Base-by-base conservation (phyloP, 2,888 invertebrate genomes). In the Empis livida region DNA sequence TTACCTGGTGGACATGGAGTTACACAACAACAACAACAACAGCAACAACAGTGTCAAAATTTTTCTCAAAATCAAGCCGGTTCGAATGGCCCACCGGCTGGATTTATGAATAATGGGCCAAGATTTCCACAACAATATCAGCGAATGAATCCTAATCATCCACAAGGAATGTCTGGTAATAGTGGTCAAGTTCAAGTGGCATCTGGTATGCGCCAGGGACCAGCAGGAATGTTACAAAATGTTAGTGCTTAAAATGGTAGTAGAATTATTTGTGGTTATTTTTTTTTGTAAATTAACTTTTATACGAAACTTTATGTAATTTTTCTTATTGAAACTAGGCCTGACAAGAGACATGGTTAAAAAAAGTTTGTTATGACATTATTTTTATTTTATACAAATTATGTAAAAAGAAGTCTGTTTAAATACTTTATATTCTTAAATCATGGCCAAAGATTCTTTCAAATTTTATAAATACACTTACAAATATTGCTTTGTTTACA, bases 91-190 rank as follows among this genome's bases (percentile, higher is more conserved):
- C 69, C 63, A 54, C 23, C 41, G 3, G 14, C n/a, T 20, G 68
- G 68, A 59, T 74, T 72, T 50, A 63, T 70, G 59, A 69, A 64
- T 53, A 71, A 65, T 58, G 68, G 61, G 44, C 62, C 68, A 23
- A 61, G 68, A 49, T 68, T 67, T 48, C 68, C 35, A n/a, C 35
- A 13, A n/a, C 35, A 35, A 35, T 67, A 64, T 55, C 67, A 65
- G 57, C 63, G 70, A 53, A 62, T 66, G 63, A 62, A 54, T 53
- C 76, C 78, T 11, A 66, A 58, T 53, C 79, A 79, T 68, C 79
- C 79, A 14, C 77, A 77, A 53, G 70, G 71, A 13, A 65, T 72
- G 56, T 56, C 57, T 31, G 56, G 56, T n/a, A 59, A 54, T 14
- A 52, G 50, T 31, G 55, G 53, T 10, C 55, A 53, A 54, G 64